Base-by-base conservation (phyloP, 1,140 invertebrate species). In the Saccostrea cuccullata region DNA sequence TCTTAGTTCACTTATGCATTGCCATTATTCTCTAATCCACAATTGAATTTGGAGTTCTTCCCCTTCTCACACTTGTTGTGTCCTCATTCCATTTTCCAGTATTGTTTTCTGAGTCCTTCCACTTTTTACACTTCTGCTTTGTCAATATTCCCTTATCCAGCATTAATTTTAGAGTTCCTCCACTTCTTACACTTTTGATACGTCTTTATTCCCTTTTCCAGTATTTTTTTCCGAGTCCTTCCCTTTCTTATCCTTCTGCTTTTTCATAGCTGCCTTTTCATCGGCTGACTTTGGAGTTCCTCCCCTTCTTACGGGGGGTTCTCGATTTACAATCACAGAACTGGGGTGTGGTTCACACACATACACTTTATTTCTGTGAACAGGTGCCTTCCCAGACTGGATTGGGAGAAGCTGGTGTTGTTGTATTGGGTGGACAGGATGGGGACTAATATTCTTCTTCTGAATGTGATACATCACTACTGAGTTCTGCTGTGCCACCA, bases 361-460 rank as follows among this genome's bases (percentile, higher is more conserved):
- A 36, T 36, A 77, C 70, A 77, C 70, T 36, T 36, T 26, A 3
- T 30, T 77, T 12, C 15, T 26, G 11, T 15, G 30, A 23, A 36
- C 23, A 12, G 58, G 2, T 77, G 30, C 30, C 4, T 36, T 11
- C 13, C 26, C n/a, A n/a, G 13, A 15, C 23, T 77, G 70, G 2
- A 36, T 3, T 2, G 30, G 70, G 23, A 77, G 30, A 4, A 30
- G 70, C 15, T 77, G 70, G 12, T 77, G 70, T 12, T 26, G 23
- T 5, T 36, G 23, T 11, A 77, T 36, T 30, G 70, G 70, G 26
- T 30, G 26, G 8, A 2, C 30, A 26, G 70, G 70, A 26, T 77
- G 70, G 23, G 70, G 70, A 77, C 70, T 77, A 30, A 77, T 77
- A 15, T 77, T 77, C 15, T 26, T 84, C n/a, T 55, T 56, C 8